Evolutionary conservation across 1,140 invertebrate genomes (phyloP), one percentile per base, ranked within the genome.

Genomic region (Holcopasites calliopsidis): DNA sequence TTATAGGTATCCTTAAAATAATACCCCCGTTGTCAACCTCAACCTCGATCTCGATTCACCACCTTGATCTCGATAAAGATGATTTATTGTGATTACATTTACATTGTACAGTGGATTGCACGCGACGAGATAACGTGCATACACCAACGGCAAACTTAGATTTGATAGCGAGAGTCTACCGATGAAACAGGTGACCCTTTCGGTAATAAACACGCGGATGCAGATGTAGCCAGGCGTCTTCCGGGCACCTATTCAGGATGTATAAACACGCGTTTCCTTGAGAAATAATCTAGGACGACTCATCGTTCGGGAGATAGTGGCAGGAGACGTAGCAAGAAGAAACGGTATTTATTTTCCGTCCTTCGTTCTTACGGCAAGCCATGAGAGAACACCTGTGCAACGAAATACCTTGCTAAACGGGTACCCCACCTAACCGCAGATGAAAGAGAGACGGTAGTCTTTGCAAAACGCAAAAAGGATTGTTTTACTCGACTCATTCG

Each of bases 401-500:
- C 80, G 79, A 71, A 50, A 76, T 70, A 79, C 73, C 80, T 84
- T 68, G 35, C 57, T 79, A 71, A 78, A 79, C 62, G 75, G 73
- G 76, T 54, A 79, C 76, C 68, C 50, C 64, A 69, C 50, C 62
- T 62, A 42, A 77, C 70, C 69, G 52, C 77, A 65, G 70, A 78
- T 78, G 70, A 83, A 83, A 68, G 55, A 79, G 65, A 82, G 70
- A 66, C 71, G 76, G 23, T 42, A 77, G 76, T 79, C 80, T 75
- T 60, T 72, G 70, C 73, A 47, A 83, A 79, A 79, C 61, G 72
- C 66, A 75, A 66, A 83, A 83, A 82, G 84, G 82, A 86, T 86
- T 86, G 84, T 85, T 86, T 86, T 86, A 86, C 80, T 74, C 58
- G 76, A 79, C 82, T 80, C 84, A 83, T 82, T 85, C 71, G 65